These are phyloP conservation scores for Thaumetopoea pityocampa DNA, from an alignment of 1,140 invertebrate species.

Conservation along the genomic window DNA sequence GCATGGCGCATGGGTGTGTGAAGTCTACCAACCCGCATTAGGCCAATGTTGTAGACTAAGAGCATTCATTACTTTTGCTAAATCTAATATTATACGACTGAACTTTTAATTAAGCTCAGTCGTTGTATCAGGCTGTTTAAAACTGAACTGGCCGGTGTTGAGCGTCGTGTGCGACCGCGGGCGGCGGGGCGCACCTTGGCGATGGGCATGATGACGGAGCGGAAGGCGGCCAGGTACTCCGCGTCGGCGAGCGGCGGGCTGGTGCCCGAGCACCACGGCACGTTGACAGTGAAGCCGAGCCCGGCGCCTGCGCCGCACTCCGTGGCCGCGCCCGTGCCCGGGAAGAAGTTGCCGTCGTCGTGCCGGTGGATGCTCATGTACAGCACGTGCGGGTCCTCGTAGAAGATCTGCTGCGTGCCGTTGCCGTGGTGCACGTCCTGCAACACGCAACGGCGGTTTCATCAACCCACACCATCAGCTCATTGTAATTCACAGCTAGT, in stretches of 20 bases:
- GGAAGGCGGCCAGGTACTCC: constrained; percentile 98
- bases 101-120: too few species aligned
- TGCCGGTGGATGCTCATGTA: constrained; percentile 99
- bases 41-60: too few species aligned
- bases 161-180: too few species aligned
- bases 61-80: too few species aligned
- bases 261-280: constrained; percentile 95
- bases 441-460: not conserved
- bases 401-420: constrained; percentile 99
- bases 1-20: too few species aligned
- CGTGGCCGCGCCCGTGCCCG: constrained; percentile 94
- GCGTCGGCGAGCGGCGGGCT: constrained; percentile 96
- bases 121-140: too few species aligned
- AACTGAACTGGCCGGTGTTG: too few species aligned
- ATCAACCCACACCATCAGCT: not conserved
- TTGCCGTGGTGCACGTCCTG: constrained; percentile 99
- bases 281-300: constrained; percentile 97
- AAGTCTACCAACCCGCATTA: too few species aligned
- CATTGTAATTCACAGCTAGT: too few species aligned
- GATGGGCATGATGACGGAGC: constrained; percentile 94
- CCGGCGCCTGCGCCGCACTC: constrained; percentile 95
- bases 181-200: constrained; percentile 77
- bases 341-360: constrained; percentile 99
- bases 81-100: too few species aligned
- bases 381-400: constrained; percentile 94